Evolutionary conservation across 2,888 invertebrate species (phyloP), one percentile per base, ranked within the genome.

Genomic region (Copidosoma aretas): DNA sequence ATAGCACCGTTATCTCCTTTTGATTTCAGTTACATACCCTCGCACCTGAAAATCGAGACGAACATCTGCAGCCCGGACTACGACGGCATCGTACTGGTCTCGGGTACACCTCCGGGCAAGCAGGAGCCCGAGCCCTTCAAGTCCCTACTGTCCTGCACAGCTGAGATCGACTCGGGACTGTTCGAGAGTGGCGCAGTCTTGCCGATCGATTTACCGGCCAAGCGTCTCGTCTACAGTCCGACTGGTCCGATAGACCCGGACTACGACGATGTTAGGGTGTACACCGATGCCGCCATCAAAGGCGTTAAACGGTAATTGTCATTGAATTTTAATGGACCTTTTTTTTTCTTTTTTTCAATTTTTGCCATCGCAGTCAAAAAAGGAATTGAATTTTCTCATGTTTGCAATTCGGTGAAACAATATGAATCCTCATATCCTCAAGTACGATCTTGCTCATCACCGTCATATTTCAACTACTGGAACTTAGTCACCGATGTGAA

Each of bases 241-340:
- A 93, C 93, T 12, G 94, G 93, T 0, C 88, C 89, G 21, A 86
- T 95, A 24, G 90, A 91, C 69, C 86, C 91, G 0, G 94, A 95
- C 82, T 92, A 90, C 81, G 90, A 93, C 83, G 94, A 94, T 85
- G 92, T 93, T 4, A 85, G 93, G 62, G 86, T 88, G 70, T 91
- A 90, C 80, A 86, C 86, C 70, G 91, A 92, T 75, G 93, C 95
- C 1, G 94, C 94, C 0, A 88, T 85, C 17, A 91, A 89, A 76
- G 97, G 93, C 0, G 86, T 93, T 74, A 82, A 86, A 59, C 82
- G 85, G 85, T 85, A 78, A 73, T 21, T 19, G 12, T n/a, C 32
- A 3, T 12, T 19, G 15, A n/a, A n/a, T n/a, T n/a, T n/a, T n/a
- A n/a, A n/a, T n/a, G n/a, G n/a, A n/a, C n/a, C n/a, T n/a, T n/a